Percentiles rank a stretch among this genome's conserved stretches.
phyloP scores from a whole-genome alignment of 2,113 vertebrate genomes.

The Cavia porcellus region DNA sequence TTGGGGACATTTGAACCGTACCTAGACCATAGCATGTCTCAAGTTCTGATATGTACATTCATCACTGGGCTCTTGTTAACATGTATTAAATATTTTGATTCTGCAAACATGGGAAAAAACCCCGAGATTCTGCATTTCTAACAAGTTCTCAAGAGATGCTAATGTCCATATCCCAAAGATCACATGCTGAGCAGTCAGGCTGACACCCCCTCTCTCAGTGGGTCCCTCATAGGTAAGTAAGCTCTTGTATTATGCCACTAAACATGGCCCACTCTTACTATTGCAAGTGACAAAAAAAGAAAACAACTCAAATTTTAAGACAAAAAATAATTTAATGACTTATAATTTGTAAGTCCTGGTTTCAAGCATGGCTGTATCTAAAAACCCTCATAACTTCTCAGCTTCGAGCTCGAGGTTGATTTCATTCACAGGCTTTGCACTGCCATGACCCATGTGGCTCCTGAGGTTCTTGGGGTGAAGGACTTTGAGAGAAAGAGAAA shows the following conservation, averaged over 20 bases:
- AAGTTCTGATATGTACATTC: neutral
- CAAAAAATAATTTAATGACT: neutral
- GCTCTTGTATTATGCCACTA: neutral
- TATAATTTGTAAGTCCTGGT: neutral
- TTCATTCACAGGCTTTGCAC: neutral
- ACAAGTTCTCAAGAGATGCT: neutral
- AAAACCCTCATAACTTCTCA: neutral
- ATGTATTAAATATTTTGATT: slow-evolving; percentile 14
- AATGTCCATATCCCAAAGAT: neutral
- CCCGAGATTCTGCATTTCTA: neutral
- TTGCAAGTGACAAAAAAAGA: slow-evolving; percentile 31
- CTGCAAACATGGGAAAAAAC: neutral
- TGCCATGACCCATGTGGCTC: no score
- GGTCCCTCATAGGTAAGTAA: neutral
- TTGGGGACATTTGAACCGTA: neutral
- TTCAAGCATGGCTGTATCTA: neutral
- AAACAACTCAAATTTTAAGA: neutral
- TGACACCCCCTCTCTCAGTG: neutral
- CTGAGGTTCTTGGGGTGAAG: no score
- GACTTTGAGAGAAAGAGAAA: no score
- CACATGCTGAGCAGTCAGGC: neutral
- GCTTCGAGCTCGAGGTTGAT: neutral
- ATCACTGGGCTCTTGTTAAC: neutral
- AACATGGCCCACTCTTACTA: neutral
- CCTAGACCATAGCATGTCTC: neutral